phyloP scores from a whole-genome alignment of 2,888 invertebrate genomes.

The Callimorpha dominula region DNA sequence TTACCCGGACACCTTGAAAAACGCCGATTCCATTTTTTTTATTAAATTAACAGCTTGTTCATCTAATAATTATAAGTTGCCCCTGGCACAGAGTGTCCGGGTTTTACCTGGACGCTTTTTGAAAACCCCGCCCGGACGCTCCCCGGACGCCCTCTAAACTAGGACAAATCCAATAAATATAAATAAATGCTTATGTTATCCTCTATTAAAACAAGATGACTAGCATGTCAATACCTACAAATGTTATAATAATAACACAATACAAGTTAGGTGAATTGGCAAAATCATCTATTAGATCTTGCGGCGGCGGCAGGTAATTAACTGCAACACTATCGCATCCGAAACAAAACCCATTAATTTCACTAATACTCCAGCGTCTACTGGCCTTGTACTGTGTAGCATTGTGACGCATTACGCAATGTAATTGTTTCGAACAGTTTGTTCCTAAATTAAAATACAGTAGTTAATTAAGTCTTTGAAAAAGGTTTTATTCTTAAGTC shows the following conservation, averaged over 20 bases:
- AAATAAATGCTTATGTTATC: no score
- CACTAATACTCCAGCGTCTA: constrained; percentile 38
- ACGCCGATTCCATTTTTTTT: no score
- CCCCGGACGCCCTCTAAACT: no score
- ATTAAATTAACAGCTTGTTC: no score
- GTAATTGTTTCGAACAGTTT: neutral
- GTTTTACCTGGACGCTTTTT: no score
- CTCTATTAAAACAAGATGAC: no score
- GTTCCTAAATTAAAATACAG: neutral
- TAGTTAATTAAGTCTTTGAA: neutral
- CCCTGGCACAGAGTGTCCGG: no score
- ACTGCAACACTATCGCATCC: constrained; percentile 34
- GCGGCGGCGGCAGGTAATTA: constrained; percentile 45
- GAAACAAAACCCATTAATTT: constrained; percentile 54
- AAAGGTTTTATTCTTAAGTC: neutral
- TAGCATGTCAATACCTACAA: neutral
- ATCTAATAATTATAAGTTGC: no score
- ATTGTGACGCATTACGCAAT: neutral
- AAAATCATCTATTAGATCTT: constrained; percentile 18
- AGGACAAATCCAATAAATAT: no score
- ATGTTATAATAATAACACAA: neutral
- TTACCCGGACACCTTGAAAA: no score
- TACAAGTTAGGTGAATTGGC: constrained; percentile 3
- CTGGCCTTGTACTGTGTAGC: neutral
- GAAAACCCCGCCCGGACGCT: no score